Percentiles rank a stretch among this genome's conserved stretches.
Evolutionary conservation across 2,113 vertebrate genomes (phyloP).

Genomic region (Protobothrops mucrosquamatus): DNA sequence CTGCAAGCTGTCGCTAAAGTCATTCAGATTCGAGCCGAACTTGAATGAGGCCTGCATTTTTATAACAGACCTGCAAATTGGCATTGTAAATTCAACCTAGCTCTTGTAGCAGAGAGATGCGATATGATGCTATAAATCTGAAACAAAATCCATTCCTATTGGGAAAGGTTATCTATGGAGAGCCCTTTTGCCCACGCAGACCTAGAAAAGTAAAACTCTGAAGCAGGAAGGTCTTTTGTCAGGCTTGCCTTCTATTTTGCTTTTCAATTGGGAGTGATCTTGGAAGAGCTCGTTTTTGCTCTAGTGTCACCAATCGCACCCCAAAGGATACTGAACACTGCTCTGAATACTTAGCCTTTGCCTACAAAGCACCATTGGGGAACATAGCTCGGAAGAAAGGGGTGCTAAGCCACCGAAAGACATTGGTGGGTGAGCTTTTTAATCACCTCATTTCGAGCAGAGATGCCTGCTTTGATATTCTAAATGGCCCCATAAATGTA

Average conservation of each 20-base stretch:
- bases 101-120: not conserved
- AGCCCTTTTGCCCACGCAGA: not conserved
- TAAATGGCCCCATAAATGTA: constrained; percentile 70
- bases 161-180: not conserved
- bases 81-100: not conserved
- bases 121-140: not conserved
- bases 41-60: not conserved
- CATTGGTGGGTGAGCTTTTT: constrained; percentile 57
- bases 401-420: constrained; percentile 47
- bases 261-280: not conserved
- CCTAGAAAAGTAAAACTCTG: not conserved
- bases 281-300: not conserved
- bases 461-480: constrained; percentile 65
- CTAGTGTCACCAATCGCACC: not conserved
- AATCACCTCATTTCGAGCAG: constrained; percentile 57
- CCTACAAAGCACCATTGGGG: constrained; percentile 28
- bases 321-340: not conserved
- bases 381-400: constrained; percentile 42
- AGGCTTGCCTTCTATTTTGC: not conserved
- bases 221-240: not conserved
- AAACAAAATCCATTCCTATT: not conserved
- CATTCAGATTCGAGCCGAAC: not conserved
- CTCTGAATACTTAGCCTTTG: not conserved
- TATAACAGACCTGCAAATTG: not conserved
- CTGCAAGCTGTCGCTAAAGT: not conserved